Evolutionary conservation across 2,888 invertebrate genomes (phyloP).

Genomic region (Argyra leucocephala): DNA sequence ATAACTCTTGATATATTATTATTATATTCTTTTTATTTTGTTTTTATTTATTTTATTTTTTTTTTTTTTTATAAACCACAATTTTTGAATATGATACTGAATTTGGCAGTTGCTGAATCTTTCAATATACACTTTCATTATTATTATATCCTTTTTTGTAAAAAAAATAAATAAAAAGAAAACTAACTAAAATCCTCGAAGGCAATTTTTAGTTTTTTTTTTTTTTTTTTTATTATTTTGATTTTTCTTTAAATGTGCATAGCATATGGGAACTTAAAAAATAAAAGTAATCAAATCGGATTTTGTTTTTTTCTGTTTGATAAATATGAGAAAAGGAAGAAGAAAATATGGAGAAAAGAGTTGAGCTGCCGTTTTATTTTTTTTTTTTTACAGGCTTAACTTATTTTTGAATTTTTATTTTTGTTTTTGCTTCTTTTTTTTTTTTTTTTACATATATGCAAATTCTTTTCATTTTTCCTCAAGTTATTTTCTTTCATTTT

Average conservation of each 20-base stretch:
- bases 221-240: neutral
- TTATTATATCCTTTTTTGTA: neutral
- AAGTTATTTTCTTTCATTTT: too few relatives aligned
- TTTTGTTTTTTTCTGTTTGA: neutral
- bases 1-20: too few relatives aligned
- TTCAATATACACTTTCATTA: neutral
- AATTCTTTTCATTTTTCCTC: too few relatives aligned
- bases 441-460: too few relatives aligned
- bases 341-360: too few relatives aligned
- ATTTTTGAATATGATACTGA: neutral
- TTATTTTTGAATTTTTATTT: too few relatives aligned
- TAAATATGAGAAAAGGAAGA: neutral
- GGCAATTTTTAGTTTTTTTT: neutral
- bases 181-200: neutral
- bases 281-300: neutral
- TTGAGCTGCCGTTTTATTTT: too few relatives aligned
- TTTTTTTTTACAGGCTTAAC: too few relatives aligned
- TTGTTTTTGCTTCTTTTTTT: too few relatives aligned
- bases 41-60: too few relatives aligned
- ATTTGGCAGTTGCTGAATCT: neutral
- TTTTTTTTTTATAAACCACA: too few relatives aligned
- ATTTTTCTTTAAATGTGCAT: neutral
- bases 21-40: too few relatives aligned
- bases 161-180: neutral
- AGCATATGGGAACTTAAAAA: neutral